phyloP scores from a whole-genome alignment of 2,888 invertebrate species.

The Patella caerulea region DNA sequence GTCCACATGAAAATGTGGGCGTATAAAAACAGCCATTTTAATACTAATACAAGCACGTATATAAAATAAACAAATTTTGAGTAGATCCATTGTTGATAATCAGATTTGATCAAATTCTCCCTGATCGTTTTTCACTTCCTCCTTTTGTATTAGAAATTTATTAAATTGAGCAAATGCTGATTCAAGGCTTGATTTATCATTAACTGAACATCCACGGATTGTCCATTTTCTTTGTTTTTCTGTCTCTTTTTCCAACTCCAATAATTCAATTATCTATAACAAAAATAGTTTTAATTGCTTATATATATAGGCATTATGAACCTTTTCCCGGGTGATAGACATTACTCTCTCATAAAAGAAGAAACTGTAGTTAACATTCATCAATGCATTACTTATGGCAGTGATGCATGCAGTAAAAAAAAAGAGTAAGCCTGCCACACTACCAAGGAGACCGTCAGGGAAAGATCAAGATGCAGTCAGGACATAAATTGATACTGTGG shows the following conservation, averaged over 20 bases:
- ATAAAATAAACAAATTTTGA: not conserved
- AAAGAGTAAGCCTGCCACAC: not conserved
- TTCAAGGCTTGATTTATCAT: slow-evolving; percentile 47
- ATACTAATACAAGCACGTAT: no score
- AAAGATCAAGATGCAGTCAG: not conserved
- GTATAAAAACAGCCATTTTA: no score
- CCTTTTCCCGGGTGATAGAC: not conserved
- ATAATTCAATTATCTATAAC: slow-evolving; percentile 44
- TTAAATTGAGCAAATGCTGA: slow-evolving; percentile 53
- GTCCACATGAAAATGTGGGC: no score
- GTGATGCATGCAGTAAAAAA: no score
- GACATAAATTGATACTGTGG: not conserved
- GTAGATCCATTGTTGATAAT: not conserved
- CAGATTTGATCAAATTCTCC: slow-evolving; percentile 22
- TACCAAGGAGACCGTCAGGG: not conserved
- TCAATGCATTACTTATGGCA: no score
- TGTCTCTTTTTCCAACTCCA: slow-evolving; percentile 46
- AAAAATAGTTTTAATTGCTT: no score
- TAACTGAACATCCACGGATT: slow-evolving; percentile 49
- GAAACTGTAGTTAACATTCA: no score
- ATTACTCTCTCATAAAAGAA: not conserved
- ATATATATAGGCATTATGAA: no score
- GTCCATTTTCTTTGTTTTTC: slow-evolving; percentile 44
- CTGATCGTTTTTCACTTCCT: slow-evolving; percentile 28
- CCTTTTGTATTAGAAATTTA: slow-evolving; percentile 41